These are phyloP conservation scores for Amiota mariae DNA, from an alignment of 2,888 invertebrate genomes.

Conservation along the genomic window DNA sequence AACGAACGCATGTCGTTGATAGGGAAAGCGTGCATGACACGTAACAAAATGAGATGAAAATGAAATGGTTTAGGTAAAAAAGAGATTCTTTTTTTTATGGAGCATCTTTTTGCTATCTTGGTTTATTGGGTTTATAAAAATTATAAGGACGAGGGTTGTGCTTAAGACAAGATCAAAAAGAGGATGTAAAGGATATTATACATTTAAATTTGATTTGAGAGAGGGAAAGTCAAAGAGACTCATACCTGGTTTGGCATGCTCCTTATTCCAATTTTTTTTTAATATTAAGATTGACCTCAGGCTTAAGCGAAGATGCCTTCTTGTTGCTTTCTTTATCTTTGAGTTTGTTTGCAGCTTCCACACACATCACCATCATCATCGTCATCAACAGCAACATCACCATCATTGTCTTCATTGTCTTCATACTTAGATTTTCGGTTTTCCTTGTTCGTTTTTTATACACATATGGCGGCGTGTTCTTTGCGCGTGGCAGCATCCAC, in stretches of 20 bases:
- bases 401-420: not conserved
- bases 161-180: slow-evolving; percentile 10
- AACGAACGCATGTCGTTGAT: slow-evolving; percentile 40
- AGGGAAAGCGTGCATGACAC: slow-evolving; percentile 49
- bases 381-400: not conserved
- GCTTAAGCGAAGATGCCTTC: not conserved
- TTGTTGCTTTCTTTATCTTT: not conserved
- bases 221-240: not conserved
- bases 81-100: slow-evolving; percentile 8
- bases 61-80: slow-evolving; percentile 16
- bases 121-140: slow-evolving; percentile 12
- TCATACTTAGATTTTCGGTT: not conserved
- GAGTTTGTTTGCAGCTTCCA: slow-evolving; percentile 12
- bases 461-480: slow-evolving; percentile 18
- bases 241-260: slow-evolving; percentile 3
- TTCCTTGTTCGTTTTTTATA: slow-evolving; percentile 1
- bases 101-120: slow-evolving; percentile 11
- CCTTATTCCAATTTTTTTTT: not conserved
- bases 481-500: slow-evolving; percentile 22
- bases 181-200: not conserved
- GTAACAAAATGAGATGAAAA: slow-evolving; percentile 40
- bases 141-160: slow-evolving; percentile 13
- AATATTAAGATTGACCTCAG: slow-evolving; percentile 18
- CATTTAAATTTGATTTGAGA: slow-evolving; percentile 20
- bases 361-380: not conserved